These are phyloP conservation scores for Mechanitis mazaeus DNA, from an alignment of 2,888 invertebrate species.

Conservation along the genomic window DNA sequence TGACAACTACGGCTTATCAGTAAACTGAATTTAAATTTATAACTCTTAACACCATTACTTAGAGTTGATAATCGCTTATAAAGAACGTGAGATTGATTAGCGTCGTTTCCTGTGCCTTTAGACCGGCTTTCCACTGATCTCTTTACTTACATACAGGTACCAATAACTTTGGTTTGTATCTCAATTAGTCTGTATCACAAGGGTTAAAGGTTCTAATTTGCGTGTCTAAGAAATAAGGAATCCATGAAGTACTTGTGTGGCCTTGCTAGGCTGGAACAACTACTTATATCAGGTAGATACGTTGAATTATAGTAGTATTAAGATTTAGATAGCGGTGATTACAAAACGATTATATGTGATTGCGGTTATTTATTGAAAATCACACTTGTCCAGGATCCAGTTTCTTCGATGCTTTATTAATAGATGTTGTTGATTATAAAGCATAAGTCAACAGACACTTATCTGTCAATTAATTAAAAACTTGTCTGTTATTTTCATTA, in stretches of 20 bases:
- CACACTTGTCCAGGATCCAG: not conserved
- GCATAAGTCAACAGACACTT: too few relatives aligned
- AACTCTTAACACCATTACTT: conserved; percentile 28
- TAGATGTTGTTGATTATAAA: too few relatives aligned
- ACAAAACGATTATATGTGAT: not conserved
- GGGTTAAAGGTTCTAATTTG: conserved; percentile 22
- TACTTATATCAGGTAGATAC: conserved; percentile 20
- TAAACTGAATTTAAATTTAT: conserved; percentile 22
- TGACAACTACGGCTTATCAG: conserved; percentile 21
- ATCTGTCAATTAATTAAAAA: too few relatives aligned
- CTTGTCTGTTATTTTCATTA: too few relatives aligned
- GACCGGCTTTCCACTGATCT: conserved; percentile 46
- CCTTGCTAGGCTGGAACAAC: conserved; percentile 25
- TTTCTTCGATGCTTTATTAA: not conserved
- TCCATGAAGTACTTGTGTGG: conserved; percentile 21
- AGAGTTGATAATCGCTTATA: conserved; percentile 31
- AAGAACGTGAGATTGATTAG: conserved; percentile 41
- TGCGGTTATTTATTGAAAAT: not conserved
- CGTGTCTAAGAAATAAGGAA: not conserved
- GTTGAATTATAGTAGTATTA: conserved; percentile 18
- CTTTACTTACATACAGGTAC: conserved; percentile 43
- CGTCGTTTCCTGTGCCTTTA: conserved; percentile 42
- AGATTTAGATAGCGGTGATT: conserved; percentile 15
- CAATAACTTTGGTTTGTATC: conserved; percentile 26
- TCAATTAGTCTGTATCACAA: conserved; percentile 17